A percentile compares a stretch with the other conserved stretches of the same genome.
Conservation (phyloP, 2,888 invertebrate species). For the Encarsia formosa region DNA sequence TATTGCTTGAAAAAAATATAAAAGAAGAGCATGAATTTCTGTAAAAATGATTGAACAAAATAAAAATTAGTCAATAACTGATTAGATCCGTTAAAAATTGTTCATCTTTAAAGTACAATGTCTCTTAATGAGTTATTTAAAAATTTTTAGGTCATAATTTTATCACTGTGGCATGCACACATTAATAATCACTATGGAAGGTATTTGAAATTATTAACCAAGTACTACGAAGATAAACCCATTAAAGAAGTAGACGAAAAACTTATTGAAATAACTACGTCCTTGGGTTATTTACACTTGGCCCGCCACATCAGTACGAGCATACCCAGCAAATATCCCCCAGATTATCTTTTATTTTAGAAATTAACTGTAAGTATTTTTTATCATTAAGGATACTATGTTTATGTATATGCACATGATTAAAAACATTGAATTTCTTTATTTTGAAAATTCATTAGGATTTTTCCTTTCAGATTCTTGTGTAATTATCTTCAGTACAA, state of each 20-base stretch:
- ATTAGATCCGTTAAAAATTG: too few relatives aligned
- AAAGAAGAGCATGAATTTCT: too few relatives aligned
- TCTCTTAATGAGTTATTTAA: slow-evolving; percentile 14
- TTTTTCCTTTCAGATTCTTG: slow-evolving; percentile 15
- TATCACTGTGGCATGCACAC: slow-evolving; percentile 79
- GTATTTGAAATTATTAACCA: slow-evolving; percentile 69
- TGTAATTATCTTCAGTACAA: slow-evolving; percentile 5
- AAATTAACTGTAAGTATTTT: background rate
- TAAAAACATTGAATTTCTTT: slow-evolving; percentile 13
- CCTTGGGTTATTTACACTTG: slow-evolving; percentile 71
- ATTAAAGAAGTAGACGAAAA: slow-evolving; percentile 69
- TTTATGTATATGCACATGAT: background rate
- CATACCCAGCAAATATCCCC: slow-evolving; percentile 67
- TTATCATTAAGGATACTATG: too few relatives aligned
- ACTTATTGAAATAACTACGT: slow-evolving; percentile 60
- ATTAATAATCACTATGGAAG: slow-evolving; percentile 77
- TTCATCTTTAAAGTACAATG: slow-evolving; percentile 7
- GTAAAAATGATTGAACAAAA: too few relatives aligned
- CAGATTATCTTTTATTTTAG: slow-evolving; percentile 68
- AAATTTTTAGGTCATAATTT: slow-evolving; percentile 61
- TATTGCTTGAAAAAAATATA: too few relatives aligned
- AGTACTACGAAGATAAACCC: slow-evolving; percentile 78
- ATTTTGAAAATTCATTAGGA: slow-evolving; percentile 16
- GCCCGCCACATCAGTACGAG: slow-evolving; percentile 56
- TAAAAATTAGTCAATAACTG: too few relatives aligned